Evolutionary conservation across 2,797 vertebrate genomes (phyloP).

Genomic region (Sphenodon punctatus): DNA sequence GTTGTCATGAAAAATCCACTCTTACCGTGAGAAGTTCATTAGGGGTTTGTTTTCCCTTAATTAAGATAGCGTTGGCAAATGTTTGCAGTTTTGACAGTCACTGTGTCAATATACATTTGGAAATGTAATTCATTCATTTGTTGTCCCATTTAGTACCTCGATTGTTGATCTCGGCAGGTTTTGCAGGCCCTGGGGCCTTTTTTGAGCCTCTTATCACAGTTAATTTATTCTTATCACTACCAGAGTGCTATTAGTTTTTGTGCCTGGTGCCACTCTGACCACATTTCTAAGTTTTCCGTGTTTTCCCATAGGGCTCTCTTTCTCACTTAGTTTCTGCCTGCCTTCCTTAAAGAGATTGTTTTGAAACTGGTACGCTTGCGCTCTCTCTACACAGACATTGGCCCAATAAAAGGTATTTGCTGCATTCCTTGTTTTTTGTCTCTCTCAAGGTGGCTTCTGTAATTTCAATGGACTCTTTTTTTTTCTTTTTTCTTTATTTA

Average conservation of each 20-base stretch:
- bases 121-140: not conserved
- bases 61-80: slow-evolving; percentile 1
- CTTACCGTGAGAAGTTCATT: slow-evolving; percentile 38
- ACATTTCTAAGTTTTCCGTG: not conserved
- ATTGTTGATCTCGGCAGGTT: not conserved
- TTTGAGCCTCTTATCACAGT: not conserved
- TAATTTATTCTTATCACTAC: not conserved
- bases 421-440: too few relatives aligned
- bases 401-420: too few relatives aligned
- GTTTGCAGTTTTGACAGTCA: not conserved
- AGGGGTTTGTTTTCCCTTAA: not conserved
- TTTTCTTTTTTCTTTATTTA: too few relatives aligned
- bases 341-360: too few relatives aligned
- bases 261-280: not conserved
- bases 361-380: too few relatives aligned
- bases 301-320: not conserved
- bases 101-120: not conserved
- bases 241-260: not conserved
- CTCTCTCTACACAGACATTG: too few relatives aligned
- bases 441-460: too few relatives aligned
- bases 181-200: not conserved
- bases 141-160: not conserved
- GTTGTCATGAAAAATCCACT: not conserved
- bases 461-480: too few relatives aligned
- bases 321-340: too few relatives aligned